Evolutionary conservation across 2,797 vertebrate species (phyloP).

Genomic region (Yasuhikotakia modesta): DNA sequence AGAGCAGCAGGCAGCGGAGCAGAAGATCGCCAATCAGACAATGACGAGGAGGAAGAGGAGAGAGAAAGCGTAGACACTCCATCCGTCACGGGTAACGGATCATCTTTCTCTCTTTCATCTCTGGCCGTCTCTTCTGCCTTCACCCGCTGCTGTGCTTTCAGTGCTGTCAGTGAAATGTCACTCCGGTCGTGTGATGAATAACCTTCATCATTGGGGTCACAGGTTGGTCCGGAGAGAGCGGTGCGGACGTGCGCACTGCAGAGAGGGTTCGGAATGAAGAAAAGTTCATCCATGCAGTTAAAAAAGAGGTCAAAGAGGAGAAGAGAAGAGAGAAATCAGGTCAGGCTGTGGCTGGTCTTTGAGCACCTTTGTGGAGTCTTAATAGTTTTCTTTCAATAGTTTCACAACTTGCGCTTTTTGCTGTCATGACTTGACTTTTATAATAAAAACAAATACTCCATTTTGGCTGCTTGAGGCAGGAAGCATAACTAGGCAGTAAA

Average conservation of each 20-base stretch:
- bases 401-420: no score
- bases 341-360: constrained; percentile 58
- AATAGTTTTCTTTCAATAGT: not conserved
- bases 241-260: constrained; percentile 42
- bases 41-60: constrained; percentile 77
- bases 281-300: constrained; percentile 59
- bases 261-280: constrained; percentile 63
- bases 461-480: no score
- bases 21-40: constrained; percentile 76
- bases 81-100: constrained; percentile 69
- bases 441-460: no score
- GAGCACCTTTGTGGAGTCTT: not conserved
- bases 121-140: not conserved
- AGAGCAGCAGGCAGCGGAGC: constrained; percentile 57
- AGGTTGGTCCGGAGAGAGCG: constrained; percentile 60
- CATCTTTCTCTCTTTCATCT: constrained; percentile 8
- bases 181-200: constrained; percentile 15
- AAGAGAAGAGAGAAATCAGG: constrained; percentile 84
- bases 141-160: constrained; percentile 11
- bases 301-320: constrained; percentile 70
- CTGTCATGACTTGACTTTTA: no score
- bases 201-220: constrained; percentile 39
- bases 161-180: constrained; percentile 36
- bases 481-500: no score
- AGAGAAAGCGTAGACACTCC: constrained; percentile 41